These are phyloP conservation scores for Xanthorhoe designata DNA, from an alignment of 2,888 invertebrate genomes.

Conservation along the genomic window DNA sequence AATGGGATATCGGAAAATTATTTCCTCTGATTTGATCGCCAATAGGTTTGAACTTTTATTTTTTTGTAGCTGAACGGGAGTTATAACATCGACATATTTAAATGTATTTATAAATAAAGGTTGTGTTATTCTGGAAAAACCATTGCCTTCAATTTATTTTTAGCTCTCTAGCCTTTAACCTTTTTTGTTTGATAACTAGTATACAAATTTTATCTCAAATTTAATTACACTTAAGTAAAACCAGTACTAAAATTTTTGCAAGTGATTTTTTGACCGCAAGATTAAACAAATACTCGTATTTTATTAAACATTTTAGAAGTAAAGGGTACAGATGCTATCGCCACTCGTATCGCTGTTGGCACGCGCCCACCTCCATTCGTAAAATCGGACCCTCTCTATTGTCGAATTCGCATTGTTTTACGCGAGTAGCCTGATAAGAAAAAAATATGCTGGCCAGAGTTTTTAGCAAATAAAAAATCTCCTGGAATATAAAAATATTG, in stretches of 20 bases:
- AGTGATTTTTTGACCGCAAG: conserved; percentile 16
- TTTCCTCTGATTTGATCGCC: conserved; percentile 23
- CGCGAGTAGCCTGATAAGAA: conserved; percentile 56
- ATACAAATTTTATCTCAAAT: too few relatives aligned
- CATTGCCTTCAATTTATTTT: too few relatives aligned
- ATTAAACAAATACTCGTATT: conserved; percentile 7
- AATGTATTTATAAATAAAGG: background rate
- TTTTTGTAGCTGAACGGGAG: conserved; percentile 7
- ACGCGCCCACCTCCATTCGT: conserved; percentile 56
- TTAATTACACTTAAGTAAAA: background rate
- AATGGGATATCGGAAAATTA: conserved; percentile 22
- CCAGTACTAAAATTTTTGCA: background rate
- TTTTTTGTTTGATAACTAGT: too few relatives aligned
- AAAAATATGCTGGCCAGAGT: conserved; percentile 19
- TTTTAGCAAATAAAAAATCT: background rate
- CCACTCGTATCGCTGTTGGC: conserved; percentile 46
- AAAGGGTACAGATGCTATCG: conserved; percentile 62
- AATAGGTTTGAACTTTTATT: conserved; percentile 16
- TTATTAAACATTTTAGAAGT: conserved; percentile 35
- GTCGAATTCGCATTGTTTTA: conserved; percentile 59
- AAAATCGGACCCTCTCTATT: conserved; percentile 57
- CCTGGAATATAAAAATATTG: background rate
- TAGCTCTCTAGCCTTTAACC: too few relatives aligned
- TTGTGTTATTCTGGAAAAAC: background rate
- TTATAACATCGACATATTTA: background rate